Conservation (phyloP, 2,888 invertebrate species). For the Parthenolecanium corni region DNA sequence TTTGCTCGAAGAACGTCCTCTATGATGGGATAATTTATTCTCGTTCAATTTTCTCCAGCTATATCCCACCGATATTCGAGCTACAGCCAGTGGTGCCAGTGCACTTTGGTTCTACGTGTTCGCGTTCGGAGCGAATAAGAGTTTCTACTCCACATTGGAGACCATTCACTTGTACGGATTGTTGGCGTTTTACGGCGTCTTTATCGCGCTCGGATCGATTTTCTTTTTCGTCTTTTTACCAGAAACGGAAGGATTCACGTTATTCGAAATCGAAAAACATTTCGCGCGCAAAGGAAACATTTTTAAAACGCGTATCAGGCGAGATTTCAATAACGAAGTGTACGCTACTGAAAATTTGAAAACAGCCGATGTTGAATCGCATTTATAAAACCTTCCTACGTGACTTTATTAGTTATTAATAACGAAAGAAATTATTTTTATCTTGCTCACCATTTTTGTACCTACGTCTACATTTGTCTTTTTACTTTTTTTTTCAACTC, state of each 20-base stretch:
- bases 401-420: no score
- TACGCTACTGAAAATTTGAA: conserved; percentile 38
- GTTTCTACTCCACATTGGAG: conserved; percentile 41
- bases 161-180: conserved; percentile 32
- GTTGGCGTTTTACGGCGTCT: conserved; percentile 35
- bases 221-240: conserved; percentile 58
- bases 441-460: no score
- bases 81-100: conserved; percentile 59
- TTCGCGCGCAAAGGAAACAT: conserved; percentile 48
- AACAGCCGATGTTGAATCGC: conserved; percentile 30
- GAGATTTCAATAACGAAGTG: conserved; percentile 36
- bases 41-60: no score
- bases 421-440: no score
- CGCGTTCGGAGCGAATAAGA: conserved; percentile 61
- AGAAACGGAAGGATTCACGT: conserved; percentile 68
- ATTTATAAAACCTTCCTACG: conserved; percentile 27
- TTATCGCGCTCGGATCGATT: conserved; percentile 49
- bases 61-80: conserved; percentile 54
- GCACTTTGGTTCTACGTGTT: conserved; percentile 64
- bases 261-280: conserved; percentile 59
- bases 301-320: conserved; percentile 36
- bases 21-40: no score
- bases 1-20: no score
- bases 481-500: no score
- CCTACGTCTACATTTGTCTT: no score